A percentile compares a stretch with the other conserved stretches of the same genome.
Evolutionary conservation across 2,888 invertebrate genomes (phyloP).

Genomic region (Xanthorhoe spadicearia): DNA sequence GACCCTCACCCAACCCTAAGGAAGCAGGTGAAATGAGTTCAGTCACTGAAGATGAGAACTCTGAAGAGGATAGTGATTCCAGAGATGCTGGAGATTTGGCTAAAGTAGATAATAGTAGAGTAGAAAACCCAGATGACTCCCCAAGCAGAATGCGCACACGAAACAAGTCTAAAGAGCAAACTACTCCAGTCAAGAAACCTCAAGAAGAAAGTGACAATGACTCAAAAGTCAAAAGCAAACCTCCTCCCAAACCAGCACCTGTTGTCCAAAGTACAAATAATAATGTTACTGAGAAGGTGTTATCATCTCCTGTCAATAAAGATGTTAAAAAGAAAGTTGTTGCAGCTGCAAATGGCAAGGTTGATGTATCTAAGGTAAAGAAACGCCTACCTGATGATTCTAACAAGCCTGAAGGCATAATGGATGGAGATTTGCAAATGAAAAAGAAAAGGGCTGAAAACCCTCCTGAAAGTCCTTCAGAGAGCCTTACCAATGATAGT

Average conservation of each 20-base stretch:
- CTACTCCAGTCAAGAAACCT: constrained; percentile 78
- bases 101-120: constrained; percentile 93
- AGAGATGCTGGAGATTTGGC: constrained; percentile 91
- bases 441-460: constrained; percentile 82
- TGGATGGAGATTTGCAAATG: constrained; percentile 86
- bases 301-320: constrained; percentile 73
- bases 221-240: constrained; percentile 69
- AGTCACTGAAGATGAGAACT: constrained; percentile 95
- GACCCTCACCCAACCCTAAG: constrained; percentile 88
- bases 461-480: constrained; percentile 90
- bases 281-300: constrained; percentile 70
- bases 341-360: constrained; percentile 71
- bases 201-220: constrained; percentile 82
- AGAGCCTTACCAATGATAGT: constrained; percentile 93
- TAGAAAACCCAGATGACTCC: constrained; percentile 90
- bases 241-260: constrained; percentile 66
- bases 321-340: constrained; percentile 78
- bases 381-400: constrained; percentile 84
- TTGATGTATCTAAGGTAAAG: constrained; percentile 84
- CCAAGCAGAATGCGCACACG: constrained; percentile 96
- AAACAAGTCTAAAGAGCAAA: constrained; percentile 92
- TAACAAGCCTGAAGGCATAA: constrained; percentile 85
- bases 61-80: constrained; percentile 97
- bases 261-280: constrained; percentile 74
- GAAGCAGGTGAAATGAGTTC: constrained; percentile 90